These are phyloP conservation scores for Athalia cordata DNA, from an alignment of 2,888 invertebrate genomes.

Conservation along the genomic window DNA sequence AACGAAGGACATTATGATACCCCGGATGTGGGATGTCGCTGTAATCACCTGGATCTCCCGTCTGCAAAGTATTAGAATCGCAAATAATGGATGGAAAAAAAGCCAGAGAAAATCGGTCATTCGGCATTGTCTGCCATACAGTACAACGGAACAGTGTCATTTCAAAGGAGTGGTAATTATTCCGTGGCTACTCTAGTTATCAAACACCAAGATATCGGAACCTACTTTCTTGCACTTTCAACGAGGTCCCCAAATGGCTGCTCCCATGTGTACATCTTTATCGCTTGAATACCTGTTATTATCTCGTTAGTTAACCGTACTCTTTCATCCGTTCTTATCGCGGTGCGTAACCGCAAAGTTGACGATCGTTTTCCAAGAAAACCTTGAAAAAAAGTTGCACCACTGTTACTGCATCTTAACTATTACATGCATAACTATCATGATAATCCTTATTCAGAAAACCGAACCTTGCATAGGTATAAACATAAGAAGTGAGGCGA, in stretches of 20 bases:
- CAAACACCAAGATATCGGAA: background rate
- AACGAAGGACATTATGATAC: slow-evolving; percentile 87
- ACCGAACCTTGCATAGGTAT: slow-evolving; percentile 82
- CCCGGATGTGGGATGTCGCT: slow-evolving; percentile 84
- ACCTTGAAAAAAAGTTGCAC: slow-evolving; percentile 70
- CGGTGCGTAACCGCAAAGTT: slow-evolving; percentile 84
- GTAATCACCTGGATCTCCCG: slow-evolving; percentile 83
- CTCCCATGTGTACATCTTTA: slow-evolving; percentile 96
- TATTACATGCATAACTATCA: background rate
- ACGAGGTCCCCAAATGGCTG: slow-evolving; percentile 86
- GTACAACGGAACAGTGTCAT: too few species aligned
- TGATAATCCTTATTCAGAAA: background rate
- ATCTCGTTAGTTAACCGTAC: slow-evolving; percentile 95
- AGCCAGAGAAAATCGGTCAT: too few species aligned
- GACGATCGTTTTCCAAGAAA: slow-evolving; percentile 87
- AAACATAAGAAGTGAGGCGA: slow-evolving; percentile 81
- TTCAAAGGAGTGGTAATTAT: too few species aligned
- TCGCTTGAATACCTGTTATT: slow-evolving; percentile 88
- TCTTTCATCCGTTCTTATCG: slow-evolving; percentile 91
- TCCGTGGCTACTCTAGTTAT: too few species aligned
- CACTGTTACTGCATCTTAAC: too few species aligned
- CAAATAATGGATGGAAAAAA: too few species aligned
- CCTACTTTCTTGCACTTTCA: slow-evolving; percentile 83
- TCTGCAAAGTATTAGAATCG: slow-evolving; percentile 70
- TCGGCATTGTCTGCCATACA: too few species aligned